These are phyloP conservation scores for Crocallis elinguaria DNA, from an alignment of 2,888 invertebrate genomes.

Conservation along the genomic window DNA sequence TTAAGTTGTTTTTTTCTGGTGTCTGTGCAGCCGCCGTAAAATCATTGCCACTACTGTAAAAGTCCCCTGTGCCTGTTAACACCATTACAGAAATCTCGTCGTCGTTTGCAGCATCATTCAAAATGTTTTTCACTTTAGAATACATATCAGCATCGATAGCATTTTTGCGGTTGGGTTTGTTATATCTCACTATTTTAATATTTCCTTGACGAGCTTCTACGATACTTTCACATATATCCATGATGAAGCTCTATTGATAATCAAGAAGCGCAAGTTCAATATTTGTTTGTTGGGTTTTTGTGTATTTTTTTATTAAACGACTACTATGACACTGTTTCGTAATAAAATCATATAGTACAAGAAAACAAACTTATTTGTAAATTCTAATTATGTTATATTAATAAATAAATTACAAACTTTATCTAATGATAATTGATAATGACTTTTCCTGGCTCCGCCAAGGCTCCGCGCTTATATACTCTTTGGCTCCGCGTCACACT, in stretches of 20 bases:
- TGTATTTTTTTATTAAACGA: too few relatives aligned
- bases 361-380: too few relatives aligned
- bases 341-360: too few relatives aligned
- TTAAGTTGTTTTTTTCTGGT: constrained; percentile 43
- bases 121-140: constrained; percentile 83
- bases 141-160: constrained; percentile 90
- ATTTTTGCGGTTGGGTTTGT: constrained; percentile 92
- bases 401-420: too few relatives aligned
- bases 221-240: constrained; percentile 46
- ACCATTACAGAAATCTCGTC: constrained; percentile 88
- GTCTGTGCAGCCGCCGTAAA: constrained; percentile 52
- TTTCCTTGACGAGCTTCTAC: constrained; percentile 55
- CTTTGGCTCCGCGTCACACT: too few relatives aligned
- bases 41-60: constrained; percentile 95
- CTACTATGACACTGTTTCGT: too few relatives aligned
- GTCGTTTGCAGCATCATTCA: constrained; percentile 89
- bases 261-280: too few relatives aligned
- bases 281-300: too few relatives aligned
- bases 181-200: constrained; percentile 86
- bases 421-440: too few relatives aligned
- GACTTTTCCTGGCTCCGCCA: too few relatives aligned
- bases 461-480: too few relatives aligned
- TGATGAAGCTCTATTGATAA: neutral
- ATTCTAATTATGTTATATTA: too few relatives aligned
- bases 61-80: constrained; percentile 92